Conservation (phyloP, 2,888 invertebrate genomes). For the Mesorhabditis belari region DNA sequence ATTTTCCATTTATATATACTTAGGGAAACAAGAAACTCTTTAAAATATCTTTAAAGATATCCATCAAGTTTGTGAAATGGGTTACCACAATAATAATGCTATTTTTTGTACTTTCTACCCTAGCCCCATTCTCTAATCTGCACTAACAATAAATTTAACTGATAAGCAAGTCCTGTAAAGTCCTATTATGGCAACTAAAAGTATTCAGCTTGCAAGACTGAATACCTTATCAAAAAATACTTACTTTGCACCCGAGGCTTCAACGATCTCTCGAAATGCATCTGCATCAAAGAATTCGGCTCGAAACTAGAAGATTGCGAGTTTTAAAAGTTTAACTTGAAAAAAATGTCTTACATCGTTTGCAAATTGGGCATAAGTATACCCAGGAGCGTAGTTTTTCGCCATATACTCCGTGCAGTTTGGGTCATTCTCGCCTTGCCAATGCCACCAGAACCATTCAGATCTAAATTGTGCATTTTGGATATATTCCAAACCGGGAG, state of each 20-base stretch:
- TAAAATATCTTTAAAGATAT: not conserved
- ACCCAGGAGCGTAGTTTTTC: conserved; percentile 73
- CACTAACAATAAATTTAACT: no score
- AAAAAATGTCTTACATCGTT: conserved; percentile 27
- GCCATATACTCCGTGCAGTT: conserved; percentile 66
- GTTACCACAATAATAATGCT: no score
- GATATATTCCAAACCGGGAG: no score
- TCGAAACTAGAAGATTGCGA: conserved; percentile 63
- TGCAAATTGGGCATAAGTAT: conserved; percentile 86
- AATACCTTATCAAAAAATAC: no score
- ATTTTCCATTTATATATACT: no score
- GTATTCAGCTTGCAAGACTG: no score
- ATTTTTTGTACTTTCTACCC: no score
- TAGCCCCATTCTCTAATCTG: no score
- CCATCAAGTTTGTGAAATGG: no score
- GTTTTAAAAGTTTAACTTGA: not conserved
- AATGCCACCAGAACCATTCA: conserved; percentile 69
- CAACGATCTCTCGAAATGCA: conserved; percentile 76
- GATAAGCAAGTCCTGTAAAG: no score
- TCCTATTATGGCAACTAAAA: no score
- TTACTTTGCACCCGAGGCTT: conserved; percentile 77
- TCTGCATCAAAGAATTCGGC: conserved; percentile 80
- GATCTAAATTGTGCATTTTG: no score
- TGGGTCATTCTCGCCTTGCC: conserved; percentile 38
- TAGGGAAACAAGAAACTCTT: not conserved